phyloP scores from a whole-genome alignment of 1,140 invertebrate genomes.

The Pogonus chalceus region DNA sequence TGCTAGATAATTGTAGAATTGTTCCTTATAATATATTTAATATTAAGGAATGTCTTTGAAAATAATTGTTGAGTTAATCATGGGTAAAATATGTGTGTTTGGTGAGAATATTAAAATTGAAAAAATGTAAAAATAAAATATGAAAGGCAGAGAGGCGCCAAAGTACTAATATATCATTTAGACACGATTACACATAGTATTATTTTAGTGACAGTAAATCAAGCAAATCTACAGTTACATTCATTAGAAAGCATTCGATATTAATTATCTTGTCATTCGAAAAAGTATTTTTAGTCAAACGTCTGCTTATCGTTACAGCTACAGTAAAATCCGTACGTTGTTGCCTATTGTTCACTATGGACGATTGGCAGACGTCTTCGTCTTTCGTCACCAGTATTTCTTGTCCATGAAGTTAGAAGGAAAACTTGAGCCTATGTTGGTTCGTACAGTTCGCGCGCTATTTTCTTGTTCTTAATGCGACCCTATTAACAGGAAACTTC shows the following conservation, averaged over 20 bases:
- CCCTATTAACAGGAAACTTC: background rate
- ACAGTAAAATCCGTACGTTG: background rate
- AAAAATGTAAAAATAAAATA: too few species aligned
- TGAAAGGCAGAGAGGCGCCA: too few species aligned
- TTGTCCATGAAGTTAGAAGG: background rate
- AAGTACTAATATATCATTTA: too few species aligned
- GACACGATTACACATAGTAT: too few species aligned
- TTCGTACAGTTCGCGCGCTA: background rate
- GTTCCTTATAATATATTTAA: too few species aligned
- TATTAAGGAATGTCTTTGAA: too few species aligned
- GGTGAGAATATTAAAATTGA: too few species aligned
- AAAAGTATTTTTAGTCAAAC: background rate
- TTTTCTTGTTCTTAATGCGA: background rate
- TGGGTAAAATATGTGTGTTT: too few species aligned
- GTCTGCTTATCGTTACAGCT: background rate
- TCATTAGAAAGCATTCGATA: background rate
- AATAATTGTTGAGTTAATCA: too few species aligned
- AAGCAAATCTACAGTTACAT: too few species aligned
- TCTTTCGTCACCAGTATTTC: background rate
- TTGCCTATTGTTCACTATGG: background rate
- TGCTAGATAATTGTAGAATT: too few species aligned
- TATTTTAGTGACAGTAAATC: too few species aligned
- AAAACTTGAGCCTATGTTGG: background rate
- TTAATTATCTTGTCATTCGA: background rate
- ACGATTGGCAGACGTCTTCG: background rate